Percentiles rank a stretch among this genome's conserved stretches.
phyloP scores from a whole-genome alignment of 2,888 invertebrate genomes.

The Acrobeloides nanus region DNA sequence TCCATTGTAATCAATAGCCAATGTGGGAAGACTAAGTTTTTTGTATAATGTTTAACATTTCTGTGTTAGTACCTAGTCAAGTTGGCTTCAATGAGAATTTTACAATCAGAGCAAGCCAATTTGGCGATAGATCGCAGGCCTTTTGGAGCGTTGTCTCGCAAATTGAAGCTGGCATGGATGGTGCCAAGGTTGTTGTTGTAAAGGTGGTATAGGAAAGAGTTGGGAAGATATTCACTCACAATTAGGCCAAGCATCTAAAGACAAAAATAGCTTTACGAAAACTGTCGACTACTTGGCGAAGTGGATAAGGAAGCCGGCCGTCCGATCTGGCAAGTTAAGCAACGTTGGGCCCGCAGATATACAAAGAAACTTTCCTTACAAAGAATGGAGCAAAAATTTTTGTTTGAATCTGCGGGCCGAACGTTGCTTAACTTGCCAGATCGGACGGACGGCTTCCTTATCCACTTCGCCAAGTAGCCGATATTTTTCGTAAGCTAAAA shows the following conservation, averaged over 20 bases:
- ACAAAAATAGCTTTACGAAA: background rate
- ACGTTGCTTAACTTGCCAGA: too few species aligned
- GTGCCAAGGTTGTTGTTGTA: slow-evolving; percentile 42
- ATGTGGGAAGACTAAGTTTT: slow-evolving; percentile 30
- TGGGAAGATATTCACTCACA: slow-evolving; percentile 46
- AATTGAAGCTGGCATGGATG: too few species aligned
- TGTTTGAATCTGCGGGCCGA: too few species aligned
- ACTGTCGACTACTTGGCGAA: background rate
- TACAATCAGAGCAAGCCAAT: slow-evolving; percentile 45
- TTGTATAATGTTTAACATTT: slow-evolving; percentile 8
- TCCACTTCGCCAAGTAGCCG: too few species aligned
- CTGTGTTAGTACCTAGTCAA: slow-evolving; percentile 44
- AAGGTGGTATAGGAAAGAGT: slow-evolving; percentile 46
- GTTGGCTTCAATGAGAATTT: slow-evolving; percentile 37
- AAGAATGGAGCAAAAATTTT: too few species aligned
- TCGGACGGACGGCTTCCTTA: too few species aligned
- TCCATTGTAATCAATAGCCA: slow-evolving; percentile 29
- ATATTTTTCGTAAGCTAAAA: too few species aligned
- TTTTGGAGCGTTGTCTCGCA: slow-evolving; percentile 35
- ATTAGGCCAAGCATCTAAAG: slow-evolving; percentile 48
- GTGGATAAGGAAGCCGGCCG: too few species aligned
- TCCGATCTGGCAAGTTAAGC: too few species aligned
- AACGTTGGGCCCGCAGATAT: too few species aligned
- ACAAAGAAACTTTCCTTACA: too few species aligned
- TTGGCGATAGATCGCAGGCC: slow-evolving; percentile 37